A percentile compares a stretch with the other conserved stretches of the same genome.
phyloP scores from a whole-genome alignment of 2,797 vertebrate genomes.

The Myiothlypis coronata region DNA sequence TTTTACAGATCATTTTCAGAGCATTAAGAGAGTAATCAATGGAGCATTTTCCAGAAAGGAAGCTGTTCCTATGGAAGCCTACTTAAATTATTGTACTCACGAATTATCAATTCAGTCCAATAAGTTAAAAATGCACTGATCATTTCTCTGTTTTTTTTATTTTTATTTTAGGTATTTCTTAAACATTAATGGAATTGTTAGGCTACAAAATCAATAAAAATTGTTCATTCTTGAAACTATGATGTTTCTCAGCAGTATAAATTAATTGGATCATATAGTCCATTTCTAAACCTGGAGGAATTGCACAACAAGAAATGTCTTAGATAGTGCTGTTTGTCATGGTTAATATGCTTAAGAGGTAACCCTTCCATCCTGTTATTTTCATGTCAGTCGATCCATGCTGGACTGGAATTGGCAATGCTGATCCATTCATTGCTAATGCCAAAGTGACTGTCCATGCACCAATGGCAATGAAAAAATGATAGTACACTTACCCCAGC shows the following conservation, averaged over 20 bases:
- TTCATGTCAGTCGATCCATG: background rate
- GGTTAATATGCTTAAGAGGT: background rate
- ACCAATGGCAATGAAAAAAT: background rate
- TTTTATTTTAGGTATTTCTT: background rate
- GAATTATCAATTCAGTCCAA: rapidly evolving
- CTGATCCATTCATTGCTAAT: background rate
- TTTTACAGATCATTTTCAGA: background rate
- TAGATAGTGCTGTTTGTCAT: background rate
- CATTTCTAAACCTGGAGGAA: background rate
- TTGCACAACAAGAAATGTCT: background rate
- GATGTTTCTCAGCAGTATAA: background rate
- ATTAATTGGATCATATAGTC: background rate
- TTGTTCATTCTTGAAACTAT: background rate
- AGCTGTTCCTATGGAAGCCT: background rate
- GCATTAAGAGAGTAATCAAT: background rate
- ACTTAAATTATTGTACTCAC: background rate
- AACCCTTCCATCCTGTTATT: background rate
- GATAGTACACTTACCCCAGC: background rate
- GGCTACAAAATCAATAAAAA: background rate
- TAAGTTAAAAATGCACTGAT: background rate
- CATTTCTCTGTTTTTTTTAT: rapidly evolving
- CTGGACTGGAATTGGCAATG: background rate
- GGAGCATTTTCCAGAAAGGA: background rate
- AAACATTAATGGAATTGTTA: background rate
- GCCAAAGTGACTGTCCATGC: background rate